Conservation (phyloP, 2,797 vertebrate species). For the Tadarida brasiliensis region DNA sequence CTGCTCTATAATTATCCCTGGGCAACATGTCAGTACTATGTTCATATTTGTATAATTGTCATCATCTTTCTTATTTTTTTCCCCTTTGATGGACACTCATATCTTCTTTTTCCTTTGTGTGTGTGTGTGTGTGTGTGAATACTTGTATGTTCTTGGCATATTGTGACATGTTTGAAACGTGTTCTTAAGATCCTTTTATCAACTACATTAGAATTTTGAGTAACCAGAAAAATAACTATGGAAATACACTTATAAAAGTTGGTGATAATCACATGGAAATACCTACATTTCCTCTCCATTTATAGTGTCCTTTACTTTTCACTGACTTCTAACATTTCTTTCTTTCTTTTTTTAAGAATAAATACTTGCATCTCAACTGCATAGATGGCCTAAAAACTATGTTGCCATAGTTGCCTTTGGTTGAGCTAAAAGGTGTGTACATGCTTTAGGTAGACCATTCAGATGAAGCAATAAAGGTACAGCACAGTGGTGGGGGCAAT, state of each 20-base stretch:
- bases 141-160: conserved; percentile 58
- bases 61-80: conserved; percentile 61
- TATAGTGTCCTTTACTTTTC: conserved; percentile 20
- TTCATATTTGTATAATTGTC: conserved; percentile 59
- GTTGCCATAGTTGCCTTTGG: background rate
- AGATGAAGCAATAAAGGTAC: background rate
- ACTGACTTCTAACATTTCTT: conserved; percentile 54
- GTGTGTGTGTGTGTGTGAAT: background rate
- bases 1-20: conserved; percentile 51
- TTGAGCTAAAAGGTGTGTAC: conserved; percentile 10
- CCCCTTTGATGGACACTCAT: conserved; percentile 40
- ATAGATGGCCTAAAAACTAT: conserved; percentile 51
- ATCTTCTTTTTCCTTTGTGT: conserved; percentile 33
- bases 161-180: conserved; percentile 53
- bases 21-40: conserved; percentile 49
- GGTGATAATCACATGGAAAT: conserved; percentile 43
- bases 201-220: conserved; percentile 59
- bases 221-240: conserved; percentile 65
- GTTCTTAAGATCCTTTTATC: conserved; percentile 61
- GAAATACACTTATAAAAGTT: conserved; percentile 49
- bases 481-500: background rate
- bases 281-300: conserved; percentile 16
- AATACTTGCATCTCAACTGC: background rate
- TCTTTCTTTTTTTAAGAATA: conserved; percentile 10
- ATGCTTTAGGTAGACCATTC: background rate